Conservation (phyloP, 2,113 vertebrate species). For the Eira barbara region DNA sequence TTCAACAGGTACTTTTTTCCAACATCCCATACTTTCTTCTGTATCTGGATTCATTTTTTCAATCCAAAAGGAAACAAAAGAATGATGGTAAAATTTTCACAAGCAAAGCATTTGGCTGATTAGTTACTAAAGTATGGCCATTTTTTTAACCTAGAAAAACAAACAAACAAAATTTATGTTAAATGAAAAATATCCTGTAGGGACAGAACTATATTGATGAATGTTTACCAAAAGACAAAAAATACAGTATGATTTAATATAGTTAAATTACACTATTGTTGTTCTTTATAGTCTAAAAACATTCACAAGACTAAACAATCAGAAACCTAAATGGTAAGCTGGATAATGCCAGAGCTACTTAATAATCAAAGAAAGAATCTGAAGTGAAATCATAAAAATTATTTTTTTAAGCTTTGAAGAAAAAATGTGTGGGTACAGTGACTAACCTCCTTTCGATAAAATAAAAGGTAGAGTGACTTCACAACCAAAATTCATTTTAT, state of each 20-base stretch:
- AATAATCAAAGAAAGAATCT: conserved; percentile 71
- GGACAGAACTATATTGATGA: conserved; percentile 42
- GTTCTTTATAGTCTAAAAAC: conserved; percentile 61
- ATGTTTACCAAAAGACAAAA: conserved; percentile 54
- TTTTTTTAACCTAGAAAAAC: conserved; percentile 88
- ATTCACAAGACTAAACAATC: conserved; percentile 69
- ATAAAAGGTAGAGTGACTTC: conserved; percentile 13
- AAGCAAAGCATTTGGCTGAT: conserved; percentile 85
- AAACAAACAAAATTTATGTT: conserved; percentile 68
- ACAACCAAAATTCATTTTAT: conserved; percentile 14
- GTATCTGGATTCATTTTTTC: conserved; percentile 89
- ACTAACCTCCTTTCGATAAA: conserved; percentile 8
- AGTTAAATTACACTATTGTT: conserved; percentile 56
- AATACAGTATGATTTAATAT: conserved; percentile 44
- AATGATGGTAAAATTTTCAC: conserved; percentile 82
- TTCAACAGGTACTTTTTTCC: conserved; percentile 82
- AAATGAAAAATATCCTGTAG: conserved; percentile 63
- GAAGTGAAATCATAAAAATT: conserved; percentile 62
- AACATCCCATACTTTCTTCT: conserved; percentile 82
- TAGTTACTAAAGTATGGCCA: conserved; percentile 86
- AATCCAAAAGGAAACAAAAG: conserved; percentile 79
- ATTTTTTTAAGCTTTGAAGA: conserved; percentile 17
- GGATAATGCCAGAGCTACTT: conserved; percentile 42
- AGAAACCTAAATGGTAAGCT: conserved; percentile 64
- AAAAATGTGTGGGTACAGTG: not conserved